Conservation (phyloP, 2,113 vertebrate genomes). For the Ptychochromis oligacanthus region DNA sequence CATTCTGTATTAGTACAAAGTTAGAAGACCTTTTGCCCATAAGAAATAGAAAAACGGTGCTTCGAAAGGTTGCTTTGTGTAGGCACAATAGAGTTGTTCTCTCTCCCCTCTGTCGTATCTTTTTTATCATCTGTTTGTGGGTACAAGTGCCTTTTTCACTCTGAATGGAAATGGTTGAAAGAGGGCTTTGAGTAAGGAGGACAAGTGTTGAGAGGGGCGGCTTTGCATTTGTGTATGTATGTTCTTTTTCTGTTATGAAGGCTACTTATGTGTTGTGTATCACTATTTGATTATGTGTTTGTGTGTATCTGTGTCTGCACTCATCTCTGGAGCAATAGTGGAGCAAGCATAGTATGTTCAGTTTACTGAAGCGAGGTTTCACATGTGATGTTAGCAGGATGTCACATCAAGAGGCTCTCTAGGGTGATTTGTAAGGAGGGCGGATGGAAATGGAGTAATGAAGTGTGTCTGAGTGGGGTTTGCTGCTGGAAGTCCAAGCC, state of each 20-base stretch:
- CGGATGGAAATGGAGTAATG: conserved; percentile 68
- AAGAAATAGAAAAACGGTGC: conserved; percentile 35
- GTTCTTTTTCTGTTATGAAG: neutral
- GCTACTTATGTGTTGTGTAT: neutral
- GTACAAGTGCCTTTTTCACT: conserved; percentile 42
- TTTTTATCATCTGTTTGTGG: conserved; percentile 38
- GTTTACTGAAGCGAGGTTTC: conserved; percentile 36
- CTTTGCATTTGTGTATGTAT: conserved; percentile 11
- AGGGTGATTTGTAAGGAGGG: conserved; percentile 58
- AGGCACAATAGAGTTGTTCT: conserved; percentile 35
- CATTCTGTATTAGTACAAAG: conserved; percentile 40
- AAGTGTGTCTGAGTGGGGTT: conserved; percentile 66
- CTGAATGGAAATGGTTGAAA: conserved; percentile 35
- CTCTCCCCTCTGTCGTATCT: conserved; percentile 26
- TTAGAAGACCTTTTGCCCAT: conserved; percentile 14
- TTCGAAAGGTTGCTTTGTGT: conserved; percentile 45
- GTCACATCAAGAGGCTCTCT: conserved; percentile 41
- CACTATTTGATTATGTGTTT: neutral
- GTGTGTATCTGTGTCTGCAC: neutral
- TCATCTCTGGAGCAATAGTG: neutral
- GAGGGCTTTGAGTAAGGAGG: conserved; percentile 18
- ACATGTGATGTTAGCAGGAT: conserved; percentile 47
- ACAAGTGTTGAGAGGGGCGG: conserved; percentile 22
- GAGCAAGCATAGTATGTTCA: conserved; percentile 6
- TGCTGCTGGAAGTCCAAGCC: conserved; percentile 56